Evolutionary conservation across 2,797 vertebrate genomes (phyloP), one percentile per base, ranked within the genome.

Genomic region (Mormyrops boulengeri): DNA sequence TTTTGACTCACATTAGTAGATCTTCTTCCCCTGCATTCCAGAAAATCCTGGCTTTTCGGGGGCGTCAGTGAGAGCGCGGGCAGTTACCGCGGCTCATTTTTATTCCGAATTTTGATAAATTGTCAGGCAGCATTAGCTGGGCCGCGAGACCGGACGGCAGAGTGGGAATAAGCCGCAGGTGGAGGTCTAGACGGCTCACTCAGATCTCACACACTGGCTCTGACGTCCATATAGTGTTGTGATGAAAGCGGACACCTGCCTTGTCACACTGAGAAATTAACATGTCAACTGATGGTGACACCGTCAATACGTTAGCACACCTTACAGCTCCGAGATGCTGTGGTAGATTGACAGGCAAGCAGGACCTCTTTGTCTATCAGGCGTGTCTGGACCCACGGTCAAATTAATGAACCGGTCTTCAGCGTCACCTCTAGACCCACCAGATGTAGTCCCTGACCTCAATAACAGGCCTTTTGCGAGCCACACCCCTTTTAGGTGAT

Each of bases 191-290:
- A 52, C 26, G 19, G 6, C 14, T 4, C 1, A 1, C 85, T 57
- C 30, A 11, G 26, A 55, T n/a, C 49, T 87, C 30, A 57, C 85
- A 9, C 22, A 34, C 52, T 12, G 62, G 11, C 26, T 41, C 50
- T 41, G 9, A 60, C 52, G n/a, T 41, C 85, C 50, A n/a, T 12
- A 87, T 38, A 87, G 26, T 53, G 30, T 19, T 7, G 4, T 2
- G 49, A 60, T 87, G 85, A 57, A 60, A 34, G 85, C 49, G 3
- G 85, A 57, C 52, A 87, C 85, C 85, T 87, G 85, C 85, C 85
- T 38, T 57, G 85, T 87, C 85, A 87, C 50, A 9, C 47, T 87
- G 85, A 57, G 50, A 87, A 55, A 87, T 87, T 55, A 87, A 50
- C 52, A 17, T 87, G 85, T 57, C 50, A 57, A 87, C 26, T n/a